Evolutionary conservation across 2,888 invertebrate genomes (phyloP).

Genomic region (Hofmannophila pseudospretella): DNA sequence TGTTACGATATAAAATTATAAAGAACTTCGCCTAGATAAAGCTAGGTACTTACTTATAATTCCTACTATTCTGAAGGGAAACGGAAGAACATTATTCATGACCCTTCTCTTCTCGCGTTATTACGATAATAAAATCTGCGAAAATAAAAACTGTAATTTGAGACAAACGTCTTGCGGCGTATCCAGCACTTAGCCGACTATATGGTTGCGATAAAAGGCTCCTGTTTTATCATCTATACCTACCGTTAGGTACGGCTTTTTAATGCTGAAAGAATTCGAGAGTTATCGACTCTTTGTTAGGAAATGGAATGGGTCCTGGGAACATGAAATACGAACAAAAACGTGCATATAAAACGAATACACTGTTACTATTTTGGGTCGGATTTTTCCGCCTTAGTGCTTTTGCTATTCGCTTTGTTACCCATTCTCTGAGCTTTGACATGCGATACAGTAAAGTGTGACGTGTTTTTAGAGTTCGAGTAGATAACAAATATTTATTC

Average conservation of each 20-base stretch:
- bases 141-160: conserved; percentile 64
- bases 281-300: conserved; percentile 6
- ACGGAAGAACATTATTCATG: conserved; percentile 41
- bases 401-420: conserved; percentile 1
- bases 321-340: neutral
- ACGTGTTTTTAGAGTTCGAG: too few relatives aligned
- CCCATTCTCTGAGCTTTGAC: neutral
- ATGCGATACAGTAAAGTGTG: neutral
- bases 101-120: conserved; percentile 46
- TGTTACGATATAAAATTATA: too few relatives aligned
- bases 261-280: conserved; percentile 8
- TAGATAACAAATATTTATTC: conserved; percentile 10
- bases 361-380: neutral
- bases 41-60: too few relatives aligned
- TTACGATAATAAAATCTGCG: conserved; percentile 60
- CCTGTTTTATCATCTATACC: conserved; percentile 25
- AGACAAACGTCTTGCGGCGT: conserved; percentile 50
- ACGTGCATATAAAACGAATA: neutral
- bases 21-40: too few relatives aligned
- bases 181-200: conserved; percentile 39
- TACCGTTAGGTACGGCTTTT: conserved; percentile 11
- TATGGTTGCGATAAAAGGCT: conserved; percentile 33
- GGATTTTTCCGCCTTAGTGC: conserved; percentile 2
- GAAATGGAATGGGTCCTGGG: conserved; percentile 5
- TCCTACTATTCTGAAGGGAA: too few relatives aligned